A percentile compares a stretch with the other conserved stretches of the same genome.
Evolutionary conservation across 2,888 invertebrate genomes (phyloP).

Genomic region (Lasioglossum leucozonium): DNA sequence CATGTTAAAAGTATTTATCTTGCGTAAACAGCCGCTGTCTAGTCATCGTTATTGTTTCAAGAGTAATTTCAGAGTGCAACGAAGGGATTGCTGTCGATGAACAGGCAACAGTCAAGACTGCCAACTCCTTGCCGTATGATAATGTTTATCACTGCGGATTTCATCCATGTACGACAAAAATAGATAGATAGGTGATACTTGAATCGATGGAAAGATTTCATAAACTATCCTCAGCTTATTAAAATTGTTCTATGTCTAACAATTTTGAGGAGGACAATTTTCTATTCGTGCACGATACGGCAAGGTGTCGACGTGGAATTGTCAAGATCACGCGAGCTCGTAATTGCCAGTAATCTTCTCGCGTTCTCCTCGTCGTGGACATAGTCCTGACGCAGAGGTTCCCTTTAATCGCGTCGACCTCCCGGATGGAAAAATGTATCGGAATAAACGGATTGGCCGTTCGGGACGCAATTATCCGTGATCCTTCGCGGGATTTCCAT

Average conservation of each 20-base stretch:
- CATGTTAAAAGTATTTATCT: too few relatives aligned
- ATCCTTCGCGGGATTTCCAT: background rate
- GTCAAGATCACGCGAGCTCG: background rate
- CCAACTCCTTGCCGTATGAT: background rate
- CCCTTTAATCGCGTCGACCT: background rate
- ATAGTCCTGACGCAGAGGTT: background rate
- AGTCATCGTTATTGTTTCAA: background rate
- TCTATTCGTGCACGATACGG: background rate
- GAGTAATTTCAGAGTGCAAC: too few relatives aligned
- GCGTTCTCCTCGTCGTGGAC: background rate
- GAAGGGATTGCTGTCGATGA: too few relatives aligned
- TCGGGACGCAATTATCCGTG: background rate
- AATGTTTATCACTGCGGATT: background rate
- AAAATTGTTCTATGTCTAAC: background rate
- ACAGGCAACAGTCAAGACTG: background rate
- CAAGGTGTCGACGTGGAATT: background rate
- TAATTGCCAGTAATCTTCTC: background rate
- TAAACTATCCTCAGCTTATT: background rate
- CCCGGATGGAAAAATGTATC: background rate
- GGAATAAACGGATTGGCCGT: background rate
- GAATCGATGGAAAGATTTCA: too few relatives aligned
- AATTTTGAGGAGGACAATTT: background rate
- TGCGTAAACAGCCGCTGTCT: too few relatives aligned
- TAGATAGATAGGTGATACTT: too few relatives aligned
- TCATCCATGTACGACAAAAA: too few relatives aligned